Percentiles rank a stretch among this genome's conserved stretches.
Evolutionary conservation across 2,888 invertebrate genomes (phyloP).

Genomic region (Temnothorax unifasciatus): DNA sequence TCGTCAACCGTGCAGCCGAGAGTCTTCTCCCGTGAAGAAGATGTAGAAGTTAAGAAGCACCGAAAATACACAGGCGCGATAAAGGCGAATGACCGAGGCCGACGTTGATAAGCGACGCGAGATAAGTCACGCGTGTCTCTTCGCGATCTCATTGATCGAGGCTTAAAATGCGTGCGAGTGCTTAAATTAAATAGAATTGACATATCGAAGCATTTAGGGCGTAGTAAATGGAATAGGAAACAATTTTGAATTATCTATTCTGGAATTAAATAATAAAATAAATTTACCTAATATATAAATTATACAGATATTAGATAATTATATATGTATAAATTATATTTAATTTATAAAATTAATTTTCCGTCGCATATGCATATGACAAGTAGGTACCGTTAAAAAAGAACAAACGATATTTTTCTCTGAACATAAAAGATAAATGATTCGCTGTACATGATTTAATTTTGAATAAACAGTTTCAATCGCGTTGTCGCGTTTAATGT

Average conservation of each 20-base stretch:
- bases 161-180: neutral
- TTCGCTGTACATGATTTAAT: too few species aligned
- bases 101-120: slow-evolving; percentile 5
- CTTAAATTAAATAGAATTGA: neutral
- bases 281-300: neutral
- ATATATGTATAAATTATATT: too few species aligned
- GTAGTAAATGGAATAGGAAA: neutral
- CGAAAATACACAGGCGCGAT: neutral
- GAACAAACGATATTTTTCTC: too few species aligned
- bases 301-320: too few species aligned
- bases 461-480: too few species aligned
- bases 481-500: too few species aligned
- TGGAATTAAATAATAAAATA: neutral
- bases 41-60: neutral
- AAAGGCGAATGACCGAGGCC: slow-evolving; percentile 6
- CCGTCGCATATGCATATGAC: too few species aligned
- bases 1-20: too few species aligned
- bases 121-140: neutral
- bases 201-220: neutral
- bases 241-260: neutral
- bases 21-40: neutral
- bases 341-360: too few species aligned
- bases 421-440: too few species aligned
- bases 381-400: too few species aligned
- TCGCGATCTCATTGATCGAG: neutral